Evolutionary conservation across 2,888 invertebrate species (phyloP).

Genomic region (Sphaerophoria rueppellii): DNA sequence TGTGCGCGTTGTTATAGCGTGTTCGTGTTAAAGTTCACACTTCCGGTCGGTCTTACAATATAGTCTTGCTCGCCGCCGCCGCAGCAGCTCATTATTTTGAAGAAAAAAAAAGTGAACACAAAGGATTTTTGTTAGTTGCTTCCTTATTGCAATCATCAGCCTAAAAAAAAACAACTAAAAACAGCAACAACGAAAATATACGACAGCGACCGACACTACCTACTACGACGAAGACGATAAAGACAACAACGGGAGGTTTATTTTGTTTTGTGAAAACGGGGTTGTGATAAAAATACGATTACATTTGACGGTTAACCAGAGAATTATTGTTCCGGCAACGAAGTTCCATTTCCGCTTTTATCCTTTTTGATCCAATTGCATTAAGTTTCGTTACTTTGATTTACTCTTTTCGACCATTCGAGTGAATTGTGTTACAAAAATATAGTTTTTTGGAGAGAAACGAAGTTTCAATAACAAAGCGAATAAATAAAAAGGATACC

Average conservation of each 20-base stretch:
- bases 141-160: slow-evolving; percentile 3
- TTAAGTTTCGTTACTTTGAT: slow-evolving; percentile 25
- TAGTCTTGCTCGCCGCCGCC: neutral
- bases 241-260: slow-evolving; percentile 59
- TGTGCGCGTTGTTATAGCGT: slow-evolving; percentile 4
- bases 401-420: neutral
- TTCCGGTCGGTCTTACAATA: neutral
- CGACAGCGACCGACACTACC: neutral
- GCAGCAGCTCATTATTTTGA: neutral
- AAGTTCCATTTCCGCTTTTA: slow-evolving; percentile 61
- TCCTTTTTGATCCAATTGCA: slow-evolving; percentile 53
- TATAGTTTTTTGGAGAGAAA: neutral
- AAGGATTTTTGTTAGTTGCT: slow-evolving; percentile 52
- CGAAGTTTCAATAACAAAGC: neutral
- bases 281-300: slow-evolving; percentile 67
- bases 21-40: slow-evolving; percentile 42
- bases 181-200: slow-evolving; percentile 1
- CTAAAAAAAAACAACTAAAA: neutral
- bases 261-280: slow-evolving; percentile 43
- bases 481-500: neutral
- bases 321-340: slow-evolving; percentile 51
- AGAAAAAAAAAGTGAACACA: slow-evolving; percentile 26
- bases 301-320: slow-evolving; percentile 45
- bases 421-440: slow-evolving; percentile 7
- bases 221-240: slow-evolving; percentile 1